Base-by-base conservation (phyloP, 1,140 invertebrate species). In the Paraescarpia echinospica region DNA sequence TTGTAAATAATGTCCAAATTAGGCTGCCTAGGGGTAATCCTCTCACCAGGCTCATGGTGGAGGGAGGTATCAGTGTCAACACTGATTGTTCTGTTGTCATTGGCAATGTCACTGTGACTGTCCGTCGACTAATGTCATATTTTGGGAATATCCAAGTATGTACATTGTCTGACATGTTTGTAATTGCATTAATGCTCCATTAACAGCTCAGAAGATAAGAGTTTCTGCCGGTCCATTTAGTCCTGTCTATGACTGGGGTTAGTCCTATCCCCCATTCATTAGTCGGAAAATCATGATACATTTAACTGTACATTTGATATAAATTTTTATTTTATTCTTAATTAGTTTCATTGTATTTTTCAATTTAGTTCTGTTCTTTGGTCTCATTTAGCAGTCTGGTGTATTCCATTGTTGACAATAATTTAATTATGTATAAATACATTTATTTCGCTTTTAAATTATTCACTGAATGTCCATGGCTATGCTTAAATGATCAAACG, bases 1-100 rank as follows among this genome's bases (percentile, higher is more conserved):
- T 77, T 77, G n/a, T n/a, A n/a, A n/a, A 77, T 77, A 77, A 27
- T 77, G 59, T 77, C 59, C 59, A 77, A 77, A 77, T 77, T 77
- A 77, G 59, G 59, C 4, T 14, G 59, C 59, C 22, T 77, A 27
- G 59, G 59, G 59, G 27, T 77, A 77, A 77, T 77, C 59, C 59
- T 31, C 59, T 22, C 2, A 31, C 59, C 14, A 27, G 59, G 22
- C 59, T 0, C 0, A 77, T 77, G n/a, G 59, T 77, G 59, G 27
- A 77, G 27, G 59, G 59, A 27, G 59, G 8, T 77, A 77, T 77
- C 59, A 77, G 41, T 41, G 41, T 77, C 59, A 77, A 77, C 59
- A 77, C 22, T 14, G 59, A 77, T 77, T 77, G 59, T 77, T 22
- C 22, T 77, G 59, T 77, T 77, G 59, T 77, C 59, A 22, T 18